Evolutionary conservation across 23 tunicate genomes (phyloP), one percentile per base, ranked within the genome.

Genomic region (Oikopleura dioica): DNA sequence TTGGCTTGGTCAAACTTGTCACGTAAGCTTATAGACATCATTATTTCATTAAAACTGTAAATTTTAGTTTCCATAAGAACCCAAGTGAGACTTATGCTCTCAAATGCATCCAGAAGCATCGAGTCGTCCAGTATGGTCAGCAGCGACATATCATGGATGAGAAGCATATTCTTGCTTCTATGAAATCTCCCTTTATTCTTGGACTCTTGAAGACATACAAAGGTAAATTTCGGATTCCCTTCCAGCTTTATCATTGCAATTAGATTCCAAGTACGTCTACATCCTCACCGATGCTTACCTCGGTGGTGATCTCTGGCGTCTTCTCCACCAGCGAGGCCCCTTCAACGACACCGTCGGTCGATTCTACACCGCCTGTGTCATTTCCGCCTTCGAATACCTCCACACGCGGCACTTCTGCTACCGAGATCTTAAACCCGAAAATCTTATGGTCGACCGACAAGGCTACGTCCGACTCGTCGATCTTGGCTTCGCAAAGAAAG

Each of bases 101-200:
- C 23, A 94, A 94, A 69, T 86, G 99, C 83, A 86, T 94, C 86
- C 83, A 86, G 79, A 94, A 94, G 85, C 87, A 87, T 30, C 83
- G 77, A 36, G 83, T 91, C 1, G 69, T 85, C 0, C 80, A 91
- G 75, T 80, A 81, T 24, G 94, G 94, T 0, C 97, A 91, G 44
- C 87, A 91, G 78, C 84, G 82, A 67, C 97, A 91, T 77, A 84
- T 91, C 2, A 55, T 82, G 26, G 94, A 85, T 12, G 97, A 91
- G 59, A 80, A 78, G 69, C 82, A 82, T 36, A 82, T 85, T 33
- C 24, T 85, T 50, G 28, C 79, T 63, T 67, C 78, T 0, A 75
- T 82, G 38, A 77, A 76, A 55, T 85, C 94, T 1, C 82, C 87
- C 2, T 91, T 91, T 37, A 86, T 83, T 37, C 86, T 83, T 16